phyloP scores from a whole-genome alignment of 1,140 invertebrate species.

The Theocolax elegans region DNA sequence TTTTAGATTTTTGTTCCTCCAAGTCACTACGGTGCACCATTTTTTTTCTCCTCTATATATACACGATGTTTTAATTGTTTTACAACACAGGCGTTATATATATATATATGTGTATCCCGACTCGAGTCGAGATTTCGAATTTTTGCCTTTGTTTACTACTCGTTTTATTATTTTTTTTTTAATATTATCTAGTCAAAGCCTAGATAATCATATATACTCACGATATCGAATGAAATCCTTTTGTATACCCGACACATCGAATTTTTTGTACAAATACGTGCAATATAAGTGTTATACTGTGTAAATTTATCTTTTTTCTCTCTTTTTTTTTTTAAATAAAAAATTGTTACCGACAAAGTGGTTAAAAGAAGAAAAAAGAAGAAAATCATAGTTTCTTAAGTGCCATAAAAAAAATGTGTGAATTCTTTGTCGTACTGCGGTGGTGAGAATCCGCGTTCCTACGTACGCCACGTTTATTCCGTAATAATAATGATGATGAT shows the following conservation, averaged over 20 bases:
- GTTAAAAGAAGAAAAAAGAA: no score
- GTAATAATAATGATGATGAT: no score
- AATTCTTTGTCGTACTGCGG: constrained; percentile 10
- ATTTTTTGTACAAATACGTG: constrained; percentile 29
- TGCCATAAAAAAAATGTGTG: constrained; percentile 35
- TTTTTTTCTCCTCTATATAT: not conserved
- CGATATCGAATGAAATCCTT: constrained; percentile 18
- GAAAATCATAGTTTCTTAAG: constrained; percentile 40
- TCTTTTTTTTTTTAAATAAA: not conserved
- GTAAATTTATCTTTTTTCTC: not conserved
- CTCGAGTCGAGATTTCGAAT: no score
- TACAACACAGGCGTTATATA: not conserved
- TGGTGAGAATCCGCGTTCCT: constrained; percentile 27
- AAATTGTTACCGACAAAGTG: constrained; percentile 23
- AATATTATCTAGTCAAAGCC: constrained; percentile 39
- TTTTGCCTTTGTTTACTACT: constrained; percentile 22
- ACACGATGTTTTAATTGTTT: not conserved
- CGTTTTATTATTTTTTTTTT: no score
- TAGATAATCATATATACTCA: constrained; percentile 41
- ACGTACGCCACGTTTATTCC: constrained; percentile 24
- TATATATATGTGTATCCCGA: no score
- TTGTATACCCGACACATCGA: constrained; percentile 10
- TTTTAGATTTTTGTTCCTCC: constrained; percentile 19
- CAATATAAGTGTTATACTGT: no score
- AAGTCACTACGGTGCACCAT: not conserved